Evolutionary conservation across 2,113 vertebrate species (phyloP).

Genomic region (Lepus timidus): DNA sequence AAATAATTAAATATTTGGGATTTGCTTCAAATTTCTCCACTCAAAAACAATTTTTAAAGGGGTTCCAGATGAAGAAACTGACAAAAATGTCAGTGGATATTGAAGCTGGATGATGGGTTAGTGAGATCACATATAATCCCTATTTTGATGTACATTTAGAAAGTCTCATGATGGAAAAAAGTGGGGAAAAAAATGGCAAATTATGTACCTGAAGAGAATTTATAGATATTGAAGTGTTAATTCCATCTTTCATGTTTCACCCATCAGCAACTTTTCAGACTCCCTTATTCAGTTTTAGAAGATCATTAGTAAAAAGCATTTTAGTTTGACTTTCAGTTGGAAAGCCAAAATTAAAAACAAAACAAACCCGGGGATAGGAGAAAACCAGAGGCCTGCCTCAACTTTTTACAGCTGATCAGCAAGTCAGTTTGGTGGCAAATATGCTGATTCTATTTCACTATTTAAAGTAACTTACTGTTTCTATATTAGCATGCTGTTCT

Average conservation of each 20-base stretch:
- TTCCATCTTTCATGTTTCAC: background rate
- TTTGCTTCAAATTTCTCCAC: conserved; percentile 2
- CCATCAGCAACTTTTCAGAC: conserved; percentile 21
- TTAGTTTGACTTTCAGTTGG: background rate
- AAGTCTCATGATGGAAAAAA: background rate
- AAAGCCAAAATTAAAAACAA: background rate
- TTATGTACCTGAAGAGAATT: background rate
- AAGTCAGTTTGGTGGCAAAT: background rate
- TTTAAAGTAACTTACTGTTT: background rate
- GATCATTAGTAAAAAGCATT: conserved; percentile 2
- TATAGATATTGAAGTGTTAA: background rate
- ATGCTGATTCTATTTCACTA: background rate
- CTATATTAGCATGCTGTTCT: background rate
- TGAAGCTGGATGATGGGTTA: background rate
- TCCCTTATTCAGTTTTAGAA: background rate
- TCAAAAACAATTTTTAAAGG: background rate
- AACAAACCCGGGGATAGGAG: background rate
- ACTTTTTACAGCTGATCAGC: background rate
- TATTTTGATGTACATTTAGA: conserved; percentile 18
- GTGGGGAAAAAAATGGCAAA: background rate
- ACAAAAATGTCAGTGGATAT: background rate
- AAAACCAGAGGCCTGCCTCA: background rate
- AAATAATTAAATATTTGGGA: background rate
- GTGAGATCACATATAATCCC: background rate
- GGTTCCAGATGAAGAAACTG: background rate